Base-by-base conservation (phyloP, 2,888 invertebrate species). In the Tupiocoris notatus region DNA sequence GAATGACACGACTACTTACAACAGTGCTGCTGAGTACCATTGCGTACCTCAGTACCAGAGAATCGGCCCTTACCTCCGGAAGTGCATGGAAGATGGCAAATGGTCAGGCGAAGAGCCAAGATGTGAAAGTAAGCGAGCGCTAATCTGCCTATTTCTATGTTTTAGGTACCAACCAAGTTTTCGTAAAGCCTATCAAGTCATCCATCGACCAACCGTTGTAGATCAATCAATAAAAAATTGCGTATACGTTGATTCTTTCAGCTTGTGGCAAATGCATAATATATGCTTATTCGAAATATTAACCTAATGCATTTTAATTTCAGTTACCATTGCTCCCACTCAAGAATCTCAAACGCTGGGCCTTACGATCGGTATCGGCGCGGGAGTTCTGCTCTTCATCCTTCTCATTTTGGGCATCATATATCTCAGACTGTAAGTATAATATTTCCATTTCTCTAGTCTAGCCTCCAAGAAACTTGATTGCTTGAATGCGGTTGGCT, bases 81-180 rank as follows among this genome's bases (percentile, higher is more conserved):
- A 93, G 82, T 96, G 95, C 82, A 86, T 90, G 84, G 93, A 93
- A 75, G 92, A 91, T 78, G 94, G 92, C 1, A 86, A 87, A 63
- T 96, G 96, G 95, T 94, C 94, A 1, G 94, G 94, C 0, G 92
- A 92, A 70, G 92, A 93, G 81, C 95, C 95, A 0, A 88, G 88
- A 81, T 96, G 96, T 84, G 91, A 93, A 86, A 85, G 89, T 89
- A 84, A 83, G 83, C 68, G 17, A 24, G 9, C 21, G 18, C 2
- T 7, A 21, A n/a, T n/a, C n/a, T n/a, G n/a, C n/a, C n/a, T n/a
- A n/a, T n/a, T n/a, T n/a, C n/a, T n/a, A n/a, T n/a, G n/a, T n/a
- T n/a, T n/a, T n/a, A n/a, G n/a, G n/a, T n/a, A n/a, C n/a, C n/a
- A n/a, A n/a, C n/a, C n/a, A n/a, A n/a, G n/a, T n/a, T n/a, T n/a